Percentiles rank a stretch among this genome's conserved stretches.
These are phyloP conservation scores for Spongia lamella DNA, from an alignment of 37 sponge, comb jelly and placozoan species.

Conservation along the genomic window DNA sequence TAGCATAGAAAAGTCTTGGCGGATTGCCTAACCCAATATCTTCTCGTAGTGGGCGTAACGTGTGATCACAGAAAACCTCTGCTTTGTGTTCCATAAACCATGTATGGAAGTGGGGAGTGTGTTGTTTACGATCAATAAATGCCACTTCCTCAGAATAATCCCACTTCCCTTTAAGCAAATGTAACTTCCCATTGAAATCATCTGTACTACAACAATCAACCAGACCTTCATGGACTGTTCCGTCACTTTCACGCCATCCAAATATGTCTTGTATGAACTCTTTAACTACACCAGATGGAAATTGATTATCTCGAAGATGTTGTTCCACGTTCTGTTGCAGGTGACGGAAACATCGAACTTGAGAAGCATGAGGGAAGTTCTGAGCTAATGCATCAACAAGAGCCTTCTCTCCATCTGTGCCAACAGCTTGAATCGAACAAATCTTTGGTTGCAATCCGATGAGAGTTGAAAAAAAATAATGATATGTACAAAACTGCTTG, in stretches of 20 bases:
- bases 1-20: conserved; percentile 1
- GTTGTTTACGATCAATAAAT: neutral
- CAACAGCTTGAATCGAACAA: neutral
- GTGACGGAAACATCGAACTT: neutral
- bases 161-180: neutral
- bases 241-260: neutral
- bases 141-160: neutral
- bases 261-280: conserved; percentile 1
- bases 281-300: neutral
- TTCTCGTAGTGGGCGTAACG: neutral
- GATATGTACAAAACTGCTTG: neutral
- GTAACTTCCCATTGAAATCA: neutral
- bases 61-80: neutral
- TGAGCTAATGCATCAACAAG: neutral
- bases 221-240: neutral
- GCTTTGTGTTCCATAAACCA: conserved; percentile 8
- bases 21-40: conserved; percentile 6
- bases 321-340: conserved; percentile 1
- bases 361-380: neutral
- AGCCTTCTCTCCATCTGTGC: conserved; percentile 4
- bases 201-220: neutral
- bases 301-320: neutral
- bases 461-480: neutral
- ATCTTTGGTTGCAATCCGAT: neutral
- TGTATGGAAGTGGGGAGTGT: neutral